These are phyloP conservation scores for Rhinoderma darwinii DNA, from an alignment of 2,113 vertebrate genomes.

Conservation along the genomic window DNA sequence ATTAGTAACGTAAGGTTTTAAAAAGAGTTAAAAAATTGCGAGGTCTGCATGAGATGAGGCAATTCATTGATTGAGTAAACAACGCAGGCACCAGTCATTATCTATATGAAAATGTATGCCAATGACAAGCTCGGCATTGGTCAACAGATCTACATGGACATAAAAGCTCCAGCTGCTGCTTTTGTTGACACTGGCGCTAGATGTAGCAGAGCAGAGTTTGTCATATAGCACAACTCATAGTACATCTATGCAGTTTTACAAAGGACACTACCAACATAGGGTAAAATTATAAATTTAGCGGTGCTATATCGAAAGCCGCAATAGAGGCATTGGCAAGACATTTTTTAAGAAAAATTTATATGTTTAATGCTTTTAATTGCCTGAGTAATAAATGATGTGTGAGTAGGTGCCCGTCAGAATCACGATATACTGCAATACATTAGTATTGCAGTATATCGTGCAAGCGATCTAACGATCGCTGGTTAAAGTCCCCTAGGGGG, in stretches of 20 bases:
- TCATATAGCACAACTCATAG: neutral
- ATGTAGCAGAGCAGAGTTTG: neutral
- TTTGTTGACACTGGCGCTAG: neutral
- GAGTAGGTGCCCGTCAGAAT: no score
- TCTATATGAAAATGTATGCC: neutral
- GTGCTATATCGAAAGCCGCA: neutral
- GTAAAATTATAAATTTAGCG: neutral
- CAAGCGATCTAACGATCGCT: no score
- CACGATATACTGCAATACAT: no score
- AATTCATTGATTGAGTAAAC: conserved; percentile 18
- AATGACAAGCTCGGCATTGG: conserved; percentile 1
- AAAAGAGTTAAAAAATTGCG: neutral
- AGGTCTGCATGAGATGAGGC: neutral
- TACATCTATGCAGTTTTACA: no score
- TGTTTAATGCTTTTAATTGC: no score
- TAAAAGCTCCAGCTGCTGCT: neutral
- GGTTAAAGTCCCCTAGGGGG: no score
- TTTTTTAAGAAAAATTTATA: no score
- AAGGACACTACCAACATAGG: neutral
- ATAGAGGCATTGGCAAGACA: neutral
- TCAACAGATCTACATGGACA: neutral
- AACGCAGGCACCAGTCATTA: conserved; percentile 19
- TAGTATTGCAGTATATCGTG: no score
- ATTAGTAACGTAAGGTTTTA: neutral
- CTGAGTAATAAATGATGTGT: no score